Conservation (phyloP, 2,888 invertebrate genomes). For the Lacanobia oleracea region DNA sequence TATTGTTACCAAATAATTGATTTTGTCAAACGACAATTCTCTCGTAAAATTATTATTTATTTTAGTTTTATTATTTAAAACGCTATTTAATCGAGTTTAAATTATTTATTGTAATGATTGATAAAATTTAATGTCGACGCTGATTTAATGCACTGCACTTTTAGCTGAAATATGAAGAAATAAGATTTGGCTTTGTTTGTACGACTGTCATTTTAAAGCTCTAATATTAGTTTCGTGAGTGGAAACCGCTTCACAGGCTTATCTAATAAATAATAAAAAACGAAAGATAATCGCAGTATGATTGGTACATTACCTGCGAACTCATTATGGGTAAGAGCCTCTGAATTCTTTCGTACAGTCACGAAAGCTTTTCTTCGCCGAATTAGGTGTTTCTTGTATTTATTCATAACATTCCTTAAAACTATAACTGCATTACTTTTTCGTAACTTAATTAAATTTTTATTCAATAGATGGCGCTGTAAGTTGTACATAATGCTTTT, state of each 20-base stretch:
- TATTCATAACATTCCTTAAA: not conserved
- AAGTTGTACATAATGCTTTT: slow-evolving; percentile 88
- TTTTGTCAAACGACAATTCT: slow-evolving; percentile 58
- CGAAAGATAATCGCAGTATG: not conserved
- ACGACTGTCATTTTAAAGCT: not conserved
- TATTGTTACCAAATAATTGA: slow-evolving; percentile 84
- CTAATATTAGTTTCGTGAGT: not conserved
- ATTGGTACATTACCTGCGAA: not conserved
- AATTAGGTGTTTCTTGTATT: not conserved
- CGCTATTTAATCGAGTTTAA: slow-evolving; percentile 55
- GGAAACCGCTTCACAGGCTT: not conserved
- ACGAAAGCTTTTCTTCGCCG: not conserved
- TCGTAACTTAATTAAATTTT: slow-evolving; percentile 69
- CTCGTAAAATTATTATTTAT: slow-evolving; percentile 61
- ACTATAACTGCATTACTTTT: slow-evolving; percentile 51
- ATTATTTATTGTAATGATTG: slow-evolving; percentile 56
- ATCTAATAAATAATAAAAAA: not conserved
- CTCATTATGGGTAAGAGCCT: not conserved
- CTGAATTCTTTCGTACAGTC: not conserved
- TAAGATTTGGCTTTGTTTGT: slow-evolving; percentile 6
- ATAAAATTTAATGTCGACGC: slow-evolving; percentile 21
- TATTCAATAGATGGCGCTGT: slow-evolving; percentile 73
- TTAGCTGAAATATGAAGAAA: slow-evolving; percentile 23
- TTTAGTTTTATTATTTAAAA: slow-evolving; percentile 56
- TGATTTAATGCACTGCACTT: slow-evolving; percentile 32